A percentile compares a stretch with the other conserved stretches of the same genome.
Conservation (phyloP, 2,113 vertebrate species). For the Plestiodon gilberti region DNA sequence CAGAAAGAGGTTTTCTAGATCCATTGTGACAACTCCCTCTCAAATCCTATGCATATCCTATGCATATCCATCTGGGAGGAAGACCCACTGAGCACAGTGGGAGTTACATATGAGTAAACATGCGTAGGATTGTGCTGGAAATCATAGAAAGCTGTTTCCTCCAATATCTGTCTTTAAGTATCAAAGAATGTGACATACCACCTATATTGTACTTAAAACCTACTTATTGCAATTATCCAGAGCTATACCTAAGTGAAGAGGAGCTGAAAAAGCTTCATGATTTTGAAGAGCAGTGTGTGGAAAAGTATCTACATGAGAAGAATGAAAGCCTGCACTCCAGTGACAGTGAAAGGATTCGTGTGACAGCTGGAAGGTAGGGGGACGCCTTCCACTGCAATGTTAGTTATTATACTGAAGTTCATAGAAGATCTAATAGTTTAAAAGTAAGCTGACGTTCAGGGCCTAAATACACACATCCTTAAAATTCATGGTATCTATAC, state of each 20-base stretch:
- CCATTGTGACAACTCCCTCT: no score
- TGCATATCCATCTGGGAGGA: no score
- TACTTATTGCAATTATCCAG: slow-evolving; percentile 68
- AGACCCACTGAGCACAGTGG: no score
- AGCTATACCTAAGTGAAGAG: slow-evolving; percentile 87
- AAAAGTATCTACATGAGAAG: slow-evolving; percentile 88
- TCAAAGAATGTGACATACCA: neutral
- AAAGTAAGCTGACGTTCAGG: neutral
- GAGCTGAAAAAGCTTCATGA: slow-evolving; percentile 93
- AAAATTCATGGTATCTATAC: no score
- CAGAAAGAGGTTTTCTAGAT: neutral
- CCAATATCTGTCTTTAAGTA: neutral
- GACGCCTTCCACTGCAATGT: neutral
- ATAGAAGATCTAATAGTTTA: neutral
- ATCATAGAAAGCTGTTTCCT: neutral
- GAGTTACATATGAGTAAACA: no score
- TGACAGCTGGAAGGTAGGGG: slow-evolving; percentile 86
- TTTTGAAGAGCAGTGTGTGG: slow-evolving; percentile 93
- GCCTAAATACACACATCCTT: neutral
- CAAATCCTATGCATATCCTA: no score
- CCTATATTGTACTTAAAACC: neutral
- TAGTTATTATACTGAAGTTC: neutral
- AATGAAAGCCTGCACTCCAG: slow-evolving; percentile 77
- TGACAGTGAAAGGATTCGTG: slow-evolving; percentile 82
- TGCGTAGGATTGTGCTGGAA: no score